Evolutionary conservation across 2,797 vertebrate genomes (phyloP), one percentile per base, ranked within the genome.

Genomic region (Chrysolophus pictus): DNA sequence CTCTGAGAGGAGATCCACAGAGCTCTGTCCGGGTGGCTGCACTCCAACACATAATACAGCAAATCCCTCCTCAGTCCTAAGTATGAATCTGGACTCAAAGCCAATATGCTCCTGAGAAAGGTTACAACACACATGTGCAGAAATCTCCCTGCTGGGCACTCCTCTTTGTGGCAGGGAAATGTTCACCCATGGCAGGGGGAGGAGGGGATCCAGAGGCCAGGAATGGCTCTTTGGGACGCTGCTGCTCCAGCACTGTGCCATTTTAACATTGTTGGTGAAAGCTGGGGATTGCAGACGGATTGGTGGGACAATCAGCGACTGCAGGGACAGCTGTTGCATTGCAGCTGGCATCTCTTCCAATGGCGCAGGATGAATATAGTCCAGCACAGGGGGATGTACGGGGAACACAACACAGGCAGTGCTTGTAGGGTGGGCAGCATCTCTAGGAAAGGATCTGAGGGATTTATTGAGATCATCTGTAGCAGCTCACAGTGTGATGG

Each of bases 381-480:
- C 49, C 37, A 31, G 26, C 33, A 56, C 39, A 24, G 17, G 63
- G 80, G 55, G 59, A 70, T 56, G 59, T 18, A 29, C 5, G 16
- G 46, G 70, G 39, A 90, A 41, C 0, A 3, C 78, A 74, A 69
- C 46, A 31, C 23, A 51, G n/a, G 26, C 65, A 62, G 49, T 69
- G 65, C 63, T 59, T 65, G 24, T 14, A 81, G 85, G 58, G 60
- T 64, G 46, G 74, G 16, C 33, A 75, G 21, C 64, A 41, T 74
- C 64, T 62, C 87, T 82, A 53, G 67, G 56, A 80, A 77, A 94
- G 47, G 74, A 84, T 94, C 74, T 79, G 58, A 89, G 46, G 87
- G 69, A 64, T 92, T 95, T 89, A 91, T 33, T 31, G 60, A 37
- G 69, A 93, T 93, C 78, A 70, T 94, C 84, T 85, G 44, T 64